These are phyloP conservation scores for Apodemia hepburni DNA, from an alignment of 2,888 invertebrate genomes.

Conservation along the genomic window DNA sequence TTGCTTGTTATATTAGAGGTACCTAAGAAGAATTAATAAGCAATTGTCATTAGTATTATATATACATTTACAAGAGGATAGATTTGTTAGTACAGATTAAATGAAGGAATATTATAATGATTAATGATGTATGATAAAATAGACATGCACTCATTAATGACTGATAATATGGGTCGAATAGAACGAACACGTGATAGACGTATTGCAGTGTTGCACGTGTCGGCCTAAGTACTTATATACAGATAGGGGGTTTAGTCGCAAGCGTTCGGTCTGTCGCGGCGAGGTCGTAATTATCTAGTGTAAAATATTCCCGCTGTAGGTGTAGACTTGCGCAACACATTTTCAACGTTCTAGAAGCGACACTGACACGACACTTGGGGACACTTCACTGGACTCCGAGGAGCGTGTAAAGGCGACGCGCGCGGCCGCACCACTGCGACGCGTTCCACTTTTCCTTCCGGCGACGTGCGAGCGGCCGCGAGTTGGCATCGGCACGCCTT, in stretches of 20 bases:
- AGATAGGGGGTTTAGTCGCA: slow-evolving; percentile 41
- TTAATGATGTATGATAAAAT: slow-evolving; percentile 24
- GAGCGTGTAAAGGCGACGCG: slow-evolving; percentile 72
- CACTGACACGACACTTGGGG: slow-evolving; percentile 72
- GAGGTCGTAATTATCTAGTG: slow-evolving; percentile 51
- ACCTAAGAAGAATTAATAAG: too few relatives aligned
- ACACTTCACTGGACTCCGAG: slow-evolving; percentile 67
- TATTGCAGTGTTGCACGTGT: slow-evolving; percentile 45
- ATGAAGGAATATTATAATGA: background rate
- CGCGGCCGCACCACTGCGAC: slow-evolving; percentile 73
- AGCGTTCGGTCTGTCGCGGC: background rate
- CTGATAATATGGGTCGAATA: slow-evolving; percentile 24
- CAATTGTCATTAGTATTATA: too few relatives aligned
- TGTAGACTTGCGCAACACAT: slow-evolving; percentile 76
- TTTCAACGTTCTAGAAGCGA: slow-evolving; percentile 73
- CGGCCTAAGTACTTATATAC: slow-evolving; percentile 38
- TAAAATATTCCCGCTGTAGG: slow-evolving; percentile 73
- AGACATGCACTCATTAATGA: slow-evolving; percentile 25
- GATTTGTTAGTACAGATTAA: background rate
- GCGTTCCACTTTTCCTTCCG: slow-evolving; percentile 80
- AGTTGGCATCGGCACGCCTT: slow-evolving; percentile 78
- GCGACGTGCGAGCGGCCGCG: slow-evolving; percentile 61
- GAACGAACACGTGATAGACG: slow-evolving; percentile 46
- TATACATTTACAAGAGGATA: too few relatives aligned
- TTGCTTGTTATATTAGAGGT: too few relatives aligned